A percentile compares a stretch with the other conserved stretches of the same genome.
These are phyloP conservation scores for Pycnonotus jocosus DNA, from an alignment of 2,113 vertebrate species.

Conservation along the genomic window DNA sequence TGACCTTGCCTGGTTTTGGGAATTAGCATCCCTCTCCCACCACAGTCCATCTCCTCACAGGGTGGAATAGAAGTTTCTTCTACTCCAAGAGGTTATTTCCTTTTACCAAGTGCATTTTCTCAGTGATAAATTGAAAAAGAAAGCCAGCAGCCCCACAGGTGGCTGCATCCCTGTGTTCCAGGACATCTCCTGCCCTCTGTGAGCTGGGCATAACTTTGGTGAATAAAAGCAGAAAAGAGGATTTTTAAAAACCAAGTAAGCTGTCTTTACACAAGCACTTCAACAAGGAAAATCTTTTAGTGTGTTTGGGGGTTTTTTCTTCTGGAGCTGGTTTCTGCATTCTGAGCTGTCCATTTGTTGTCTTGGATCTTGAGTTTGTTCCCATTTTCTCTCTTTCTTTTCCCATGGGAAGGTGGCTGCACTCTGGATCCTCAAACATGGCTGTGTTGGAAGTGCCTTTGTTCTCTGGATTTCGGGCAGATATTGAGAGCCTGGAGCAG, in stretches of 20 bases:
- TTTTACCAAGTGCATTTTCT: neutral
- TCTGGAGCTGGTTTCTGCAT: neutral
- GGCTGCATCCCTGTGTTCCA: neutral
- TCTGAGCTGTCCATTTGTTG: neutral
- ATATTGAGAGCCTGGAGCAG: slow-evolving; percentile 87
- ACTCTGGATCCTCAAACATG: slow-evolving; percentile 92
- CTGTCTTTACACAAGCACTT: neutral
- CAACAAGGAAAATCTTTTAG: neutral
- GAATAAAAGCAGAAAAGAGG: neutral
- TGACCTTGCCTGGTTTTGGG: neutral
- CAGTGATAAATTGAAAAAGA: neutral
- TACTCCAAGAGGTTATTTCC: neutral
- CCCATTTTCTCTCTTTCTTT: neutral
- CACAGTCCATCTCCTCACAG: neutral
- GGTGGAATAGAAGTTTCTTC: neutral
- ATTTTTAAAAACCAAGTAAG: neutral
- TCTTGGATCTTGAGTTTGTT: neutral
- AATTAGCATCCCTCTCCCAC: neutral
- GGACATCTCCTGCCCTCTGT: neutral
- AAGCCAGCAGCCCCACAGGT: neutral
- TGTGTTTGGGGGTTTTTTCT: no score
- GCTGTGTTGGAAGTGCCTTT: slow-evolving; percentile 88
- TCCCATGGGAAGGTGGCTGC: slow-evolving; percentile 80
- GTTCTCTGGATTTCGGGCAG: slow-evolving; percentile 85
- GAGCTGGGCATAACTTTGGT: neutral